Evolutionary conservation across 2,888 invertebrate species (phyloP), one percentile per base, ranked within the genome.

Genomic region (Mythimna albipuncta): DNA sequence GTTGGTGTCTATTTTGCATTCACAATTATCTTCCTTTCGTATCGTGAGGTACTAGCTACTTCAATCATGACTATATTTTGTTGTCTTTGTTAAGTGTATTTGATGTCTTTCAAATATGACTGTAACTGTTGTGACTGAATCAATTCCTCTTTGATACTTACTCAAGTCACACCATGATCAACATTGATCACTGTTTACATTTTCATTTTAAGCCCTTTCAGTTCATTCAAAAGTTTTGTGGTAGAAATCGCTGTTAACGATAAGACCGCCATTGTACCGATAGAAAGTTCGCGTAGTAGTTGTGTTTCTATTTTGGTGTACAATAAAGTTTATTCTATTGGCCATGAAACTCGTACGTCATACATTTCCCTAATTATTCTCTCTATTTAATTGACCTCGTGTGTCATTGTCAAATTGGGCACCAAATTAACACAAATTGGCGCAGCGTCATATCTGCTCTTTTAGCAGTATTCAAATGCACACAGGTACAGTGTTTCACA

Each of bases 1-100:
- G 72, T 78, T 41, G 26, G 52, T 68, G 61, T 64, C 68, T 75
- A 71, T 83, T 75, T 81, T 81, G 81, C 71, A 71, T 71, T 50
- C 64, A 65, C 38, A 75, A 69, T 72, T 71, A 69, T 72, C 38
- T 47, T 62, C 71, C 81, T 83, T 81, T 81, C 69, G 55, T 54
- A 61, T 55, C 55, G 35, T 59, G n/a, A 58, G 26, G 50, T 57
- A 67, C 6, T 52, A 7, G 65, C 63, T 68, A 32, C 59, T 62
- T 59, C 50, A 50, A 62, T 79, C 65, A 44, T n/a, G 3, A 26
- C 1, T 59, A 35, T 63, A 21, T 38, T 32, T 66, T 67, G 47
- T 55, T 38, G 38, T 26, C 9, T 67, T 70, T 67, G 16, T 26
- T 4, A 38, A 52, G 35, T 62, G n/a, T 21, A 55, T 59, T 26